Conservation (phyloP, 2,888 invertebrate genomes). For the Netelia fuscicornis region DNA sequence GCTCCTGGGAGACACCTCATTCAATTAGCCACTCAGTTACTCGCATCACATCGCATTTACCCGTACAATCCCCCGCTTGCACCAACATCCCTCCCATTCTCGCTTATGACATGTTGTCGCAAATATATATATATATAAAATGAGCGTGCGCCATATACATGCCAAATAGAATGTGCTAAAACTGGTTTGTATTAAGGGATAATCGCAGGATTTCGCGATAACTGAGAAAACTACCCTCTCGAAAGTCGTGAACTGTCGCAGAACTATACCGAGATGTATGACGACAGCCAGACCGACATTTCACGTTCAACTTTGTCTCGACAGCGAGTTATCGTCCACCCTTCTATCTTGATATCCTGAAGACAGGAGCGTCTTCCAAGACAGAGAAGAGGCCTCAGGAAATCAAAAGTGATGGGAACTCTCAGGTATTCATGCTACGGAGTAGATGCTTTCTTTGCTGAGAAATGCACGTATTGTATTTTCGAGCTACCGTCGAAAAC, state of each 20-base stretch:
- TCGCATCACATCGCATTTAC: conserved; percentile 83
- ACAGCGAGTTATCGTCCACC: conserved; percentile 16
- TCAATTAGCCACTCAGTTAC: conserved; percentile 84
- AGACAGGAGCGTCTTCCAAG: conserved; percentile 2
- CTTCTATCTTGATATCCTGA: conserved; percentile 38
- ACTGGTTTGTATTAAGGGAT: background rate
- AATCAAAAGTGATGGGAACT: conserved; percentile 53
- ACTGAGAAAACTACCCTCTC: background rate
- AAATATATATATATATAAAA: conserved; percentile 41
- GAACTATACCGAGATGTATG: background rate
- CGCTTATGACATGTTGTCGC: conserved; percentile 44
- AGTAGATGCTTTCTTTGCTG: conserved; percentile 21
- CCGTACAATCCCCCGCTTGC: conserved; percentile 66
- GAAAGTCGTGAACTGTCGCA: background rate
- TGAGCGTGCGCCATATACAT: background rate
- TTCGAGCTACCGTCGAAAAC: conserved; percentile 44
- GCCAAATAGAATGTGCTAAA: background rate
- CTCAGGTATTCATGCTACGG: conserved; percentile 42
- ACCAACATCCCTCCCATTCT: conserved; percentile 31
- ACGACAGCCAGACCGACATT: background rate
- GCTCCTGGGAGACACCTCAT: conserved; percentile 83
- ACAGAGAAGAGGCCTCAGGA: background rate
- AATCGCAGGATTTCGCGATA: background rate
- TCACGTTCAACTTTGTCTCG: background rate
- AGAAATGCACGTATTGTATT: conserved; percentile 13